Percentiles rank a stretch among this genome's conserved stretches.
phyloP scores from a whole-genome alignment of 2,113 vertebrate genomes.

The Neolamprologus cancellatus region DNA sequence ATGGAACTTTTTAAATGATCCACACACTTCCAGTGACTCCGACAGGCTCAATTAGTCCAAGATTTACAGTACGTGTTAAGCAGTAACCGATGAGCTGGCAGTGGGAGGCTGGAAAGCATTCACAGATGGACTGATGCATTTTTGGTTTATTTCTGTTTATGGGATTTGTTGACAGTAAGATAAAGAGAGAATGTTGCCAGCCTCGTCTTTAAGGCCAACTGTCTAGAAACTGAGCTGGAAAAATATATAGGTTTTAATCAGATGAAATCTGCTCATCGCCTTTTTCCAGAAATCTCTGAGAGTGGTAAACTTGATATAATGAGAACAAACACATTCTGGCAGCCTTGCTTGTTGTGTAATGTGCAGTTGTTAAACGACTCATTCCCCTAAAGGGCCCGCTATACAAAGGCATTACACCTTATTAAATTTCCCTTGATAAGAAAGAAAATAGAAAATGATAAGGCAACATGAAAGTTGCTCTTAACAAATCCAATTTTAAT shows the following conservation, averaged over 20 bases:
- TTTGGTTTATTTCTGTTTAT: background rate
- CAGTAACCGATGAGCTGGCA: background rate
- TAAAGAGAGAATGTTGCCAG: background rate
- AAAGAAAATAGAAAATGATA: background rate
- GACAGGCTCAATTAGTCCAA: background rate
- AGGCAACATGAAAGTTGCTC: background rate
- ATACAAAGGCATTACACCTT: background rate
- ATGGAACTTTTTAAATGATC: background rate
- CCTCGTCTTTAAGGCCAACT: background rate
- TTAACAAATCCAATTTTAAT: background rate
- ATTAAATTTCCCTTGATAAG: background rate
- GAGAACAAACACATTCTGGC: background rate
- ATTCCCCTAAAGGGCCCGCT: background rate
- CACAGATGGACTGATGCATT: background rate
- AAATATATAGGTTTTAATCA: background rate
- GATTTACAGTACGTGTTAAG: background rate
- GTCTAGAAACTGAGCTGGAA: background rate
- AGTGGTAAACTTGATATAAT: background rate
- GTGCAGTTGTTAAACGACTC: background rate
- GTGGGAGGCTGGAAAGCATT: background rate
- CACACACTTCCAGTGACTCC: background rate
- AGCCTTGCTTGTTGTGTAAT: background rate
- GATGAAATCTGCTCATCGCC: background rate
- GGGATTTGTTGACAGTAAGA: background rate
- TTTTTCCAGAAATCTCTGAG: background rate